These are phyloP conservation scores for Muscidifurax raptorellus DNA, from an alignment of 1,140 invertebrate genomes.

Conservation along the genomic window DNA sequence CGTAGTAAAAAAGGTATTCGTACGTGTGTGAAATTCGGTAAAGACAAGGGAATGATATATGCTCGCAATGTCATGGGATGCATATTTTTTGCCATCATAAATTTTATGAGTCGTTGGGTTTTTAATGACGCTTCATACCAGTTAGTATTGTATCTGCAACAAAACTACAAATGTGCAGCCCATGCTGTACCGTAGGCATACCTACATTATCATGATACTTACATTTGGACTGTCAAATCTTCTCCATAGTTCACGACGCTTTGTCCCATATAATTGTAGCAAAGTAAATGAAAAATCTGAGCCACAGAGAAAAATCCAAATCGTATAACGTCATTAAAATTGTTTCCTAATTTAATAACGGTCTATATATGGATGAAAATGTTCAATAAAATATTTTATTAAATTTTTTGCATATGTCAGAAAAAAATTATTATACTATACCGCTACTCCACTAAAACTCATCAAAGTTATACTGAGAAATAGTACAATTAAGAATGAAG, in stretches of 20 bases:
- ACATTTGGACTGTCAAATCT: background rate
- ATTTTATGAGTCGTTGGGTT: background rate
- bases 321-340: slow-evolving; percentile 13
- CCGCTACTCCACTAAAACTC: background rate
- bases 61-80: background rate
- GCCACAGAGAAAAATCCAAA: slow-evolving; percentile 8
- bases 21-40: slow-evolving; percentile 12
- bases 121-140: slow-evolving; percentile 14
- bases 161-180: background rate
- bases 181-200: too few species aligned
- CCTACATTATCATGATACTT: background rate
- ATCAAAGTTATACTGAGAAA: background rate
- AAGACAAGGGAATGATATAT: background rate
- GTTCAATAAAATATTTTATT: background rate
- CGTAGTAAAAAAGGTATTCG: too few species aligned
- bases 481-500: background rate
- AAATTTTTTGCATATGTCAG: background rate
- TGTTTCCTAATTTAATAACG: background rate
- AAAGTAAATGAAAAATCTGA: slow-evolving; percentile 26
- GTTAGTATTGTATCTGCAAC: slow-evolving; percentile 13
- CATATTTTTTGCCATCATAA: slow-evolving; percentile 27
- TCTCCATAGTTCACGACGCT: background rate
- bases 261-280: slow-evolving; percentile 1
- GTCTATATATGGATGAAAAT: slow-evolving; percentile 25
- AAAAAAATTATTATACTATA: background rate